Base-by-base conservation (phyloP, 2,113 vertebrate species). In the Chaetodon trifascialis region DNA sequence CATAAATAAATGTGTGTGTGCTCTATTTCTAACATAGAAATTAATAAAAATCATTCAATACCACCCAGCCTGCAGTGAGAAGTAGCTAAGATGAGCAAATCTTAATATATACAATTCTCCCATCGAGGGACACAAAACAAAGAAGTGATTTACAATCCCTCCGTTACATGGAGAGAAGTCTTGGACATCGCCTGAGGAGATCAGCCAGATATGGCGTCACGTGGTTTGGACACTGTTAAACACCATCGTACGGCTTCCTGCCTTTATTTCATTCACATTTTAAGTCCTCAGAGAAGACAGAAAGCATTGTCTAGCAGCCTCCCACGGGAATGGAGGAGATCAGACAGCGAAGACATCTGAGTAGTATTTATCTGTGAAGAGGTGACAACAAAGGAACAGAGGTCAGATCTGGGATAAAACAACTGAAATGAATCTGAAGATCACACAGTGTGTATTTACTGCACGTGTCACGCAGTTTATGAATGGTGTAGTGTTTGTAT, bases 151-250 rank as follows among this genome's bases (percentile, higher is more conserved):
- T 10, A 36, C 49, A 51, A 30, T 67, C 23, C 34, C 40, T 25
- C 58, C 15, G 16, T 44, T 49, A 4, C 25, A 77, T 15, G 4
- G 16, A 46, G n/a, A n/a, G 42, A 11, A 10, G 23, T 38, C 34
- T 49, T 9, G 4, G 34, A 9, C 6, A 19, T 8, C 66, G 59
- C 60, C 55, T 5, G 47, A 51, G 71, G 70, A 60, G 10, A 76
- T 66, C 54, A 76, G 60, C 21, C 40, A 83, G 46, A 47, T 46
- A 40, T 16, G n/a, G 23, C 23, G 63, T 80, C 82, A 83, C 17
- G 9, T 77, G 79, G n/a, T 54, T 62, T 25, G 3, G 46, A 38
- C 42, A 7, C 36, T 56, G n/a, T 9, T 44, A 72, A 30, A 36
- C 19, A 21, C 58, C 36, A 68, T 55, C 40, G n/a, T 19, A 14